Evolutionary conservation across 2,888 invertebrate species (phyloP).

Genomic region (Pollenia labialis): DNA sequence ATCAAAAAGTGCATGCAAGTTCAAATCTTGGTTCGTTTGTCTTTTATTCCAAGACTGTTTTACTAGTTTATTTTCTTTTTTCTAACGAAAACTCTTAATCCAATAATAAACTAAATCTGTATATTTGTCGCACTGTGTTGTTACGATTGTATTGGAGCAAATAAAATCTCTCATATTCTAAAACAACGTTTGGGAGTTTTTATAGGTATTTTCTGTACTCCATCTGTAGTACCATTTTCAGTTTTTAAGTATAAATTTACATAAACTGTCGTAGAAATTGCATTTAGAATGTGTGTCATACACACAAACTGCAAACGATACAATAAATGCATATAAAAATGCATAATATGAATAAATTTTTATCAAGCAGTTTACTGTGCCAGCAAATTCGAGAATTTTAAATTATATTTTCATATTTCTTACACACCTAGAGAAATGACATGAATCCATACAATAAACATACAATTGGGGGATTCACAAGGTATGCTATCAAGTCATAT

Average conservation of each 20-base stretch:
- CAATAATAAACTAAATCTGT: not conserved
- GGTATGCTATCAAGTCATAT: too few species aligned
- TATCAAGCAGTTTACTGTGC: conserved; percentile 32
- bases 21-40: conserved; percentile 35
- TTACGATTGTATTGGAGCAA: conserved; percentile 22
- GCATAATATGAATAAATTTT: conserved; percentile 66
- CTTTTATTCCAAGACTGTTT: not conserved
- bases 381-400: conserved; percentile 22
- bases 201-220: conserved; percentile 24
- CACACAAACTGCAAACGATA: not conserved
- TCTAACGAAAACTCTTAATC: conserved; percentile 5
- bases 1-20: conserved; percentile 57
- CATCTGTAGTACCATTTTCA: conserved; percentile 46
- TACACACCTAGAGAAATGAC: conserved; percentile 14
- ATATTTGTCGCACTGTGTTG: not conserved
- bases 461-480: too few species aligned
- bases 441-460: too few species aligned
- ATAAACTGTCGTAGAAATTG: conserved; percentile 54
- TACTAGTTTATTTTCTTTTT: conserved; percentile 7
- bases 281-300: conserved; percentile 32
- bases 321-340: conserved; percentile 38
- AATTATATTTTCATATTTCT: conserved; percentile 47
- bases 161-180: conserved; percentile 46
- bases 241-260: conserved; percentile 65
- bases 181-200: conserved; percentile 46